These are phyloP conservation scores for Phylloscopus whistleri DNA, from an alignment of 2,113 vertebrate genomes.

Conservation along the genomic window DNA sequence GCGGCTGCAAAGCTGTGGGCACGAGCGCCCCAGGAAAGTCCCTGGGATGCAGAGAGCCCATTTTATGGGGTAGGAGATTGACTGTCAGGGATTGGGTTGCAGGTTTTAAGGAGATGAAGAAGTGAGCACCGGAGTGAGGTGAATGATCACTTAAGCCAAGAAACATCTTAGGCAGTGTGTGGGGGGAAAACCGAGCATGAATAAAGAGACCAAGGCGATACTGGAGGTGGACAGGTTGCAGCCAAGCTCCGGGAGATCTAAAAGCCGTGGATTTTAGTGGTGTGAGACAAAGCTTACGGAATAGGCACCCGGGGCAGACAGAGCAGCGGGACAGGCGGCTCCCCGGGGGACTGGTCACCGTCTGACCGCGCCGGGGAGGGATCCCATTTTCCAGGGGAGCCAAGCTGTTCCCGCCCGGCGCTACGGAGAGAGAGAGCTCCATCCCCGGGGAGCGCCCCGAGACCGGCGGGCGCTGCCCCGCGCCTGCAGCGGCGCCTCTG, in stretches of 20 bases:
- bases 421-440: neutral
- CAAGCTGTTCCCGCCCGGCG: neutral
- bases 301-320: accelerated
- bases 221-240: neutral
- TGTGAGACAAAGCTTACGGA: accelerated
- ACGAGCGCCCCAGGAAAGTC: neutral
- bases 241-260: neutral
- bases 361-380: too few relatives aligned
- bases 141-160: neutral
- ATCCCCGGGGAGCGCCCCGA: neutral
- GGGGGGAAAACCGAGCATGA: neutral
- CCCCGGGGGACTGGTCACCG: accelerated
- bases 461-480: neutral
- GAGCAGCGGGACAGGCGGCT: neutral
- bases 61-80: neutral
- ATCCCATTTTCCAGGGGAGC: accelerated
- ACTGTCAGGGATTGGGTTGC: neutral
- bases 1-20: accelerated
- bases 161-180: neutral
- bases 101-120: neutral
- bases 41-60: neutral
- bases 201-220: neutral
- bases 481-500: neutral
- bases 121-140: neutral
- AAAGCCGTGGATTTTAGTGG: neutral